Conservation (phyloP, 2,888 invertebrate species). For the Dryocosmus kuriphilus region DNA sequence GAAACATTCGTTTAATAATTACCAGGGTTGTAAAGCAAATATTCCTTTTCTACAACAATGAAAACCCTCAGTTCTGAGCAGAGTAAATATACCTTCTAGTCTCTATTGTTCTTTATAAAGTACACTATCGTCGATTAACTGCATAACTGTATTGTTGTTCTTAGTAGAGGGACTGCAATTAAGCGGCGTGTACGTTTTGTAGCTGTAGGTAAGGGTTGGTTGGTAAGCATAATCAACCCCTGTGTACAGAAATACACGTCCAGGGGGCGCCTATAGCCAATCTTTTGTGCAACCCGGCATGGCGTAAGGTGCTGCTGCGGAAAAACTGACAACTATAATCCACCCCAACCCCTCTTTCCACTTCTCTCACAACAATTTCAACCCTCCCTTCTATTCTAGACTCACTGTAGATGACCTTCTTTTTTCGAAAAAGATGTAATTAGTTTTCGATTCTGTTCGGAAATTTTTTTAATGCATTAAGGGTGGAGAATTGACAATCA, state of each 20-base stretch:
- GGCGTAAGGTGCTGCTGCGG: conserved; percentile 49
- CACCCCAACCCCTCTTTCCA: conserved; percentile 2
- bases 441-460: not conserved
- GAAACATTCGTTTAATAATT: not conserved
- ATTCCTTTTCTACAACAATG: not conserved
- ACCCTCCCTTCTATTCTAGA: conserved; percentile 39
- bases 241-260: conserved; percentile 49
- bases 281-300: conserved; percentile 46
- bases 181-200: conserved; percentile 61
- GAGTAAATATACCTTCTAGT: conserved; percentile 8
- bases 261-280: conserved; percentile 69
- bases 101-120: conserved; percentile 25
- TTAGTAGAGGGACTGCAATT: conserved; percentile 48
- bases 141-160: conserved; percentile 5
- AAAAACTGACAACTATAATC: conserved; percentile 46
- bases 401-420: not conserved
- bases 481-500: not conserved
- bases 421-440: not conserved
- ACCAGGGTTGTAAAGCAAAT: not conserved
- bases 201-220: conserved; percentile 61
- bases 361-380: conserved; percentile 39
- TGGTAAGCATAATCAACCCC: conserved; percentile 56
- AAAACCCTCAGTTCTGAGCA: not conserved
- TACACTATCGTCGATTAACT: conserved; percentile 7
- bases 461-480: not conserved